Percentiles rank a stretch among this genome's conserved stretches.
Conservation (phyloP, 1,140 invertebrate species). For the Drosophila nigrodunni region DNA sequence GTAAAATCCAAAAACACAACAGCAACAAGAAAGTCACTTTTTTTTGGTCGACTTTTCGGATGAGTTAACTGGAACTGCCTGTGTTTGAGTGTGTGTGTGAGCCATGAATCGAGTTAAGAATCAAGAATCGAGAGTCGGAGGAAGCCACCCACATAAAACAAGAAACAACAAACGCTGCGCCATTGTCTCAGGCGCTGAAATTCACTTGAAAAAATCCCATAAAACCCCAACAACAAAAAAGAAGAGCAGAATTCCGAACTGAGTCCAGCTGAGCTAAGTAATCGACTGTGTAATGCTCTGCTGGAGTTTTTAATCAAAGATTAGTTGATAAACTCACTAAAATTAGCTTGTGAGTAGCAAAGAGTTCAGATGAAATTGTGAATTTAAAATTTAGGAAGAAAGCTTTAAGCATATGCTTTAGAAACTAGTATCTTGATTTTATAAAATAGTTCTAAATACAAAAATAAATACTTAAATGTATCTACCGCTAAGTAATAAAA, state of each 20-base stretch:
- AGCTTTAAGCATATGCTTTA: no score
- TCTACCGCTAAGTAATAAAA: no score
- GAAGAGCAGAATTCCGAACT: conserved; percentile 22
- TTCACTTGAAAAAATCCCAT: conserved; percentile 76
- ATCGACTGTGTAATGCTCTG: conserved; percentile 44
- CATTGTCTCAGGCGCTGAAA: conserved; percentile 74
- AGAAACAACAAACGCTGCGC: conserved; percentile 63
- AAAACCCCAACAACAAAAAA: conserved; percentile 41
- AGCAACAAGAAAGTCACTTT: conserved; percentile 17
- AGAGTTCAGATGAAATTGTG: no score
- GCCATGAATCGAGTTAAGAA: conserved; percentile 27
- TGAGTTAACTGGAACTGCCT: conserved; percentile 69
- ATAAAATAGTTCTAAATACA: no score
- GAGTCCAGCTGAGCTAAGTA: background rate
- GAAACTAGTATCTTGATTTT: no score
- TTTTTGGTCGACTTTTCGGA: conserved; percentile 39
- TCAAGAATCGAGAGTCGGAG: conserved; percentile 26
- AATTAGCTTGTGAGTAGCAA: no score
- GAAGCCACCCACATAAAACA: conserved; percentile 81
- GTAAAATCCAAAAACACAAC: conserved; percentile 16
- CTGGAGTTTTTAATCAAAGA: background rate
- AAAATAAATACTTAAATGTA: no score
- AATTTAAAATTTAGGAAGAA: no score
- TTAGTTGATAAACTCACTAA: background rate
- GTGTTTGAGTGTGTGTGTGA: conserved; percentile 28